phyloP scores from a whole-genome alignment of 2,888 invertebrate genomes.

The Axea sp. region DNA sequence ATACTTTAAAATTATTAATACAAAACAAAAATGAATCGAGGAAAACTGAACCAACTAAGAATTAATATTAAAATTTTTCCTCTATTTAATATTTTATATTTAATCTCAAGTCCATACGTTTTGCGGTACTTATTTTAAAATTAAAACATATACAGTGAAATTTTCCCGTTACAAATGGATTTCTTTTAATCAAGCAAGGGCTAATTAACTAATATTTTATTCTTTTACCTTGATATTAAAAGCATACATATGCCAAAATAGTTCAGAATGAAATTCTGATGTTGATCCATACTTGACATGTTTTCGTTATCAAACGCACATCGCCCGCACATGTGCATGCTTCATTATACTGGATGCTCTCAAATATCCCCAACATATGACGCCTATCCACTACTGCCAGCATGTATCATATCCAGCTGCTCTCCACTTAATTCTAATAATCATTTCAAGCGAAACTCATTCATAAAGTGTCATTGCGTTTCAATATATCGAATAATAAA shows the following conservation, averaged over 20 bases:
- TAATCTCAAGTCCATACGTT: constrained; percentile 3
- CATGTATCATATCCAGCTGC: constrained; percentile 59
- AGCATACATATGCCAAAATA: constrained; percentile 1
- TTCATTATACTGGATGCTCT: constrained; percentile 59
- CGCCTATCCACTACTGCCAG: constrained; percentile 58
- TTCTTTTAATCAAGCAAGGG: constrained; percentile 17
- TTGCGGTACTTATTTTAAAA: not conserved
- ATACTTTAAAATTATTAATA: constrained; percentile 6
- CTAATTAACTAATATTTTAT: constrained; percentile 9
- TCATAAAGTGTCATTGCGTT: constrained; percentile 36
- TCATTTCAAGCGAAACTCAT: constrained; percentile 45
- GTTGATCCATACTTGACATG: constrained; percentile 55
- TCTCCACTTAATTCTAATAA: constrained; percentile 58
- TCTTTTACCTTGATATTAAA: not conserved
- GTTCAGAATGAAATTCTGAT: constrained; percentile 37
- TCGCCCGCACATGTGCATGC: constrained; percentile 59
- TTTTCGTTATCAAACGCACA: constrained; percentile 57
- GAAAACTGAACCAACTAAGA: not conserved
- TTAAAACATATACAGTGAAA: not conserved
- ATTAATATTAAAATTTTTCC: constrained; percentile 10
- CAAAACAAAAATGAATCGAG: constrained; percentile 6
- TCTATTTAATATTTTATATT: constrained; percentile 20
- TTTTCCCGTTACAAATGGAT: not conserved
- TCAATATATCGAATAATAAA: constrained; percentile 47
- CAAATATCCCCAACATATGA: constrained; percentile 63